A percentile compares a stretch with the other conserved stretches of the same genome.
Conservation (phyloP, 2,888 invertebrate genomes). For the Cosmia trapezina region DNA sequence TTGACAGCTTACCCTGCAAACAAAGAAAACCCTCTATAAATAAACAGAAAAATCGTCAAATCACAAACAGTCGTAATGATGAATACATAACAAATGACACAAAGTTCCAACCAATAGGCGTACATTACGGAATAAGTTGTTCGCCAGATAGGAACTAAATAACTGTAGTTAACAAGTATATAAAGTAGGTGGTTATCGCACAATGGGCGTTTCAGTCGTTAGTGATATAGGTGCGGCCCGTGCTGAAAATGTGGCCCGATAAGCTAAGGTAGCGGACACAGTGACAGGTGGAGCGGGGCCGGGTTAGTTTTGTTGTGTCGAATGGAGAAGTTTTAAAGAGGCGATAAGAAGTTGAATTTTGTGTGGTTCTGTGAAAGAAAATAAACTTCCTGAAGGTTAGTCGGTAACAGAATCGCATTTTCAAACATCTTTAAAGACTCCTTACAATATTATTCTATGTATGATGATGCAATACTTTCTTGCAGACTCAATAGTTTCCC, state of each 20-base stretch:
- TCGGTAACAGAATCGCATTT: neutral
- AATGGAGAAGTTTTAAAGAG: conserved; percentile 24
- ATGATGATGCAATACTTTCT: neutral
- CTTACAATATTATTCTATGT: neutral
- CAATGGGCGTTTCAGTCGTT: conserved; percentile 78
- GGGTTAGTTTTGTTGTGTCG: neutral
- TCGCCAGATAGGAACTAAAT: conserved; percentile 63
- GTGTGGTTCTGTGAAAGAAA: neutral
- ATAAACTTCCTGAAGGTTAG: neutral
- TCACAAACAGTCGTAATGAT: conserved; percentile 32
- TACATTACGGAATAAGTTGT: conserved; percentile 61
- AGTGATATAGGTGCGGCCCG: conserved; percentile 81
- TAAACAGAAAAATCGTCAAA: conserved; percentile 21
- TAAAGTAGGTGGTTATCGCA: conserved; percentile 71
- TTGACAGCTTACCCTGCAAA: conserved; percentile 48
- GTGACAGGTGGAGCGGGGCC: conserved; percentile 27
- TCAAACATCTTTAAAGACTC: neutral
- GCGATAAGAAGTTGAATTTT: conserved; percentile 13
- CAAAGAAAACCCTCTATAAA: conserved; percentile 19
- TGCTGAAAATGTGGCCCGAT: conserved; percentile 79
- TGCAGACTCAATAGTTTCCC: neutral
- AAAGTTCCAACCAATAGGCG: conserved; percentile 46
- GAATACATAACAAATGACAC: conserved; percentile 44
- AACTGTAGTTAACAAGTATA: conserved; percentile 69
- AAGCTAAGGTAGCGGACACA: conserved; percentile 66